Conservation (phyloP, 2,113 vertebrate genomes). For the Sander lucioperca region DNA sequence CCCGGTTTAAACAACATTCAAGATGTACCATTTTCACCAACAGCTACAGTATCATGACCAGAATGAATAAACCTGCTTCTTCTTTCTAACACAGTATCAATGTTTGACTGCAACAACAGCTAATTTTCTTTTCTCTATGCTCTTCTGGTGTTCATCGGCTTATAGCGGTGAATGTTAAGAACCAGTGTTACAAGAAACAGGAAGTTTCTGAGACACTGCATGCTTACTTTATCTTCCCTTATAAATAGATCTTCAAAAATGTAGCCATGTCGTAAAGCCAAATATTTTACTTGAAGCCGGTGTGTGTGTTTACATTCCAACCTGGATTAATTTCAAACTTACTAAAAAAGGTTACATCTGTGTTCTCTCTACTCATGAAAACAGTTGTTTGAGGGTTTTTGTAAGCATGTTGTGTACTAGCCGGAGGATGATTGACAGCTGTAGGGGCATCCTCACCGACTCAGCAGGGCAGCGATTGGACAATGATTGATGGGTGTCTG, state of each 20-base stretch:
- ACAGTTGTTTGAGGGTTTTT: neutral
- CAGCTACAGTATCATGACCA: neutral
- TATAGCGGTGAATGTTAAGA: neutral
- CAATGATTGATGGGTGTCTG: constrained; percentile 35
- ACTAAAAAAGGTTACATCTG: constrained; percentile 11
- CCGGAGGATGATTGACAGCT: constrained; percentile 32
- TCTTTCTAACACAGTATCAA: neutral
- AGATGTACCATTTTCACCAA: no score
- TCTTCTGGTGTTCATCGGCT: neutral
- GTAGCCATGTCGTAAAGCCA: neutral
- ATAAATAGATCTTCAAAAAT: constrained; percentile 26
- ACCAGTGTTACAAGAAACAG: neutral
- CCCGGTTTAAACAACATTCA: neutral
- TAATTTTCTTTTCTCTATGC: neutral
- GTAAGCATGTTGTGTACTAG: neutral
- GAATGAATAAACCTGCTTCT: neutral
- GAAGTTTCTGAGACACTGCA: neutral
- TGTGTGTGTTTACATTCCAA: constrained; percentile 36
- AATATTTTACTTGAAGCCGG: neutral
- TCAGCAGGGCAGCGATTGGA: constrained; percentile 37
- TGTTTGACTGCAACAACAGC: neutral
- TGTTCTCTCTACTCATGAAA: neutral
- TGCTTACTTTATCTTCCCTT: neutral
- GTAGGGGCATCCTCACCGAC: constrained; percentile 23
- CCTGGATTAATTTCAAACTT: constrained; percentile 9